These are phyloP conservation scores for Reticulitermes lucifugus DNA, from an alignment of 2,888 invertebrate genomes.

Conservation along the genomic window DNA sequence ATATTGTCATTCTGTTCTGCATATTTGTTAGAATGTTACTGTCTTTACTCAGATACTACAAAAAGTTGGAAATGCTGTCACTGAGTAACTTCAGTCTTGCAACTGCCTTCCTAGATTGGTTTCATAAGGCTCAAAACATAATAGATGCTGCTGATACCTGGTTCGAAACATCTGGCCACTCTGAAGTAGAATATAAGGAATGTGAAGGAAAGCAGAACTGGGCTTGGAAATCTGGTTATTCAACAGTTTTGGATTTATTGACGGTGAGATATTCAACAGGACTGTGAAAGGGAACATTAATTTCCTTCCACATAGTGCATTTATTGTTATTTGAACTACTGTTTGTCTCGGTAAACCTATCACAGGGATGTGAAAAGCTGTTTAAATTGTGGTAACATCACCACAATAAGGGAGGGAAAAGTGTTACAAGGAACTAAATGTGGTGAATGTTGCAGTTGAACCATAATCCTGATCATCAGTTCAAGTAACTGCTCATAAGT, in stretches of 20 bases:
- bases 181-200: neutral
- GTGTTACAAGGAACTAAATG: too few relatives aligned
- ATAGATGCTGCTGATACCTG: neutral
- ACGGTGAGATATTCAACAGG: neutral
- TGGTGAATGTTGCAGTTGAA: too few relatives aligned
- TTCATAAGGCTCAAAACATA: neutral
- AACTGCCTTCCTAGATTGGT: conserved; percentile 61
- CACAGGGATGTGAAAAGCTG: too few relatives aligned
- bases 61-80: conserved; percentile 47
- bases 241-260: neutral
- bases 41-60: conserved; percentile 27
- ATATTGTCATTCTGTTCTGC: too few relatives aligned
- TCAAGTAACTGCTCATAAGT: too few relatives aligned
- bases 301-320: too few relatives aligned
- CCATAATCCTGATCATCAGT: too few relatives aligned
- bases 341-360: too few relatives aligned
- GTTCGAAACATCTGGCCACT: conserved; percentile 15
- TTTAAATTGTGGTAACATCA: too few relatives aligned
- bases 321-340: too few relatives aligned
- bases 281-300: too few relatives aligned
- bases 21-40: neutral
- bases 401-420: too few relatives aligned
- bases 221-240: conserved; percentile 21
- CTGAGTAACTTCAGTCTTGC: conserved; percentile 56
- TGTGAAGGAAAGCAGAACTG: conserved; percentile 12